Conservation (phyloP, 1,140 invertebrate genomes). For the Himalopsyche phryganea region DNA sequence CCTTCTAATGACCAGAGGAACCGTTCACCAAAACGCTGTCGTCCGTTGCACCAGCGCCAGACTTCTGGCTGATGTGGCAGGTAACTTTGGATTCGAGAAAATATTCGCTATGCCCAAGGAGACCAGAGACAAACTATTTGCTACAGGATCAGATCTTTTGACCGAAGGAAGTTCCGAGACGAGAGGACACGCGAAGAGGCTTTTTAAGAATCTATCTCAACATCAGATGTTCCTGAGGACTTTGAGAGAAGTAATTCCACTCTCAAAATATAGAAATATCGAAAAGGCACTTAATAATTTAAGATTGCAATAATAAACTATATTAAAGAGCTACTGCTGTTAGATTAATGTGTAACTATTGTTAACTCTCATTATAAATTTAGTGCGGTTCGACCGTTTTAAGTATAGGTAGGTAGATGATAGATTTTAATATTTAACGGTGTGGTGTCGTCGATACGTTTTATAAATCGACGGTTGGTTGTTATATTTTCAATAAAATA, state of each 20-base stretch:
- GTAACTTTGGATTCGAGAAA: conserved; percentile 70
- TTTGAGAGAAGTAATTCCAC: conserved; percentile 62
- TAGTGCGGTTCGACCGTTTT: no score
- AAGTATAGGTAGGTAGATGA: no score
- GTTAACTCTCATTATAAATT: no score
- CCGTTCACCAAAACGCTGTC: conserved; percentile 79
- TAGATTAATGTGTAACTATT: no score
- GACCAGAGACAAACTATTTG: conserved; percentile 73
- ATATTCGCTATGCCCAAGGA: conserved; percentile 73
- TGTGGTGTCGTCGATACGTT: no score
- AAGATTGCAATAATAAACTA: conserved; percentile 22
- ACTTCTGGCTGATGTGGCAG: conserved; percentile 67
- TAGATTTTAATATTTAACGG: no score
- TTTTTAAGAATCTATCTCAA: conserved; percentile 59
- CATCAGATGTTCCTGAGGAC: conserved; percentile 63
- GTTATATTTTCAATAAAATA: no score
- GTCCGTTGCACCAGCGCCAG: conserved; percentile 78
- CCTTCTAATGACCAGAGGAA: conserved; percentile 54
- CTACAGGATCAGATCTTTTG: conserved; percentile 75
- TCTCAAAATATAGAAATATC: conserved; percentile 63
- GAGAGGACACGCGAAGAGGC: conserved; percentile 66
- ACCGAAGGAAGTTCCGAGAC: conserved; percentile 85
- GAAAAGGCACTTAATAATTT: conserved; percentile 57
- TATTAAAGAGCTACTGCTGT: no score
- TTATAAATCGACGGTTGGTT: no score